Conservation (phyloP, 2,113 vertebrate genomes). For the Nasalis larvatus region DNA sequence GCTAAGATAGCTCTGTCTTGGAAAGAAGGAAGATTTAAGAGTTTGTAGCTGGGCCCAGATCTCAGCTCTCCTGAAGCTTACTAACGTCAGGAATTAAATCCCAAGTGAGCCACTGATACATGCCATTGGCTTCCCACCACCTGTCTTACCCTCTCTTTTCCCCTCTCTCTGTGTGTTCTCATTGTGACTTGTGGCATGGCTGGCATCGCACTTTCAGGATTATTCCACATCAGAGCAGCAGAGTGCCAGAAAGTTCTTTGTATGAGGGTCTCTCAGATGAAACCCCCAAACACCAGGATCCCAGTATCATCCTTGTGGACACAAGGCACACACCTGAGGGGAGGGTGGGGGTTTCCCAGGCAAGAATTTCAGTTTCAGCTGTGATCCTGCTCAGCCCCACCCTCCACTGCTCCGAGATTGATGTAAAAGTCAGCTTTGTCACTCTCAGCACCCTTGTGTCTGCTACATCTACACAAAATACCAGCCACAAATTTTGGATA, state of each 20-base stretch:
- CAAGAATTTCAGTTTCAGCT: neutral
- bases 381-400: neutral
- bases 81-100: neutral
- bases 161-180: neutral
- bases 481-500: neutral
- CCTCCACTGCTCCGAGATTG: neutral
- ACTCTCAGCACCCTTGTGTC: neutral
- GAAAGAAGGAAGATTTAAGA: neutral
- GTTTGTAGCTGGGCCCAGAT: no score
- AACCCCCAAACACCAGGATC: neutral
- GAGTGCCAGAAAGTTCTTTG: neutral
- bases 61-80: neutral
- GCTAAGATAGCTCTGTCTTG: neutral
- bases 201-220: neutral
- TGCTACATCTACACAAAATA: neutral
- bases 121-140: neutral
- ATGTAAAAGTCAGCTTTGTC: neutral
- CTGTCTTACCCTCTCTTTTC: neutral
- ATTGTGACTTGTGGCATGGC: neutral
- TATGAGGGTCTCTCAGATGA: neutral
- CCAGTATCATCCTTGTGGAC: no score
- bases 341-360: neutral
- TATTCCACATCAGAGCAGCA: neutral
- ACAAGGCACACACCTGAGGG: neutral
- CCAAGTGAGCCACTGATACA: accelerated